A percentile compares a stretch with the other conserved stretches of the same genome.
Conservation (phyloP, 2,888 invertebrate species). For the Drosophila multiciliata region DNA sequence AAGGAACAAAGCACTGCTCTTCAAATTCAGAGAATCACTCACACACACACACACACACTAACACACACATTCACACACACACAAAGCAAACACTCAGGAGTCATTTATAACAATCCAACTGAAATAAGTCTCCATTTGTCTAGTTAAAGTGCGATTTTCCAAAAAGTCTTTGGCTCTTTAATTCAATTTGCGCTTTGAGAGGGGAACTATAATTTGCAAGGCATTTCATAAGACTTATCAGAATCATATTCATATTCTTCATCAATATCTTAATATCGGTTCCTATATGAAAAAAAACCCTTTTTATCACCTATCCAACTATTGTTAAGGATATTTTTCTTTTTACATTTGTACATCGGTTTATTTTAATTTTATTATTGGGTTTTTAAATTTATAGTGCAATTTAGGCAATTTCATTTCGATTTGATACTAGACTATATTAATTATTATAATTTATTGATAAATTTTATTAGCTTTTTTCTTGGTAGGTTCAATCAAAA, state of each 20-base stretch:
- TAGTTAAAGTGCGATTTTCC: neutral
- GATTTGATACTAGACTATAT: neutral
- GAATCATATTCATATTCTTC: no score
- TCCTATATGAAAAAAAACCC: no score
- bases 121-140: neutral
- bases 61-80: neutral
- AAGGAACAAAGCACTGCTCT: constrained; percentile 5
- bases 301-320: no score
- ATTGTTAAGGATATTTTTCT: no score
- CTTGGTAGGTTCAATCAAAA: neutral
- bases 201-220: no score
- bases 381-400: neutral
- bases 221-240: neutral
- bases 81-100: neutral
- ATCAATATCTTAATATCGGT: neutral
- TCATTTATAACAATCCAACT: neutral
- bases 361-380: neutral
- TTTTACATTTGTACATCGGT: no score
- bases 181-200: neutral
- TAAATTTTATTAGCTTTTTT: neutral
- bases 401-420: neutral
- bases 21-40: neutral
- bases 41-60: constrained; percentile 1
- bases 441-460: neutral
- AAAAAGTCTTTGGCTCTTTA: neutral